Conservation (phyloP, 1,140 invertebrate species). For the Drosophila ananassae region DNA sequence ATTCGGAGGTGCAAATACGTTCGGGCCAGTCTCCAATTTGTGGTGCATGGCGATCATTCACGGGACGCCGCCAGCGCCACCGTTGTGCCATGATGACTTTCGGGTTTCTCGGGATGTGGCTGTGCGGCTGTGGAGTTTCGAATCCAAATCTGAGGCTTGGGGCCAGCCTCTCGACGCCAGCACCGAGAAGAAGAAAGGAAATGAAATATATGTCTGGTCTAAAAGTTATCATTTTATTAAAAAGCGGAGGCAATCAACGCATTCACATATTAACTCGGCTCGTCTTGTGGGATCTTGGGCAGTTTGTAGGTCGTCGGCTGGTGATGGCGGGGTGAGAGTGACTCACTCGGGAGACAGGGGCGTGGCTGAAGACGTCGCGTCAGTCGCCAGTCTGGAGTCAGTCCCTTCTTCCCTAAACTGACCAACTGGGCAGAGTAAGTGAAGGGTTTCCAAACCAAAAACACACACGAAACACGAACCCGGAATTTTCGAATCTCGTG, state of each 20-base stretch:
- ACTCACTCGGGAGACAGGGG: conserved; percentile 72
- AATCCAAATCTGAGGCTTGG: background rate
- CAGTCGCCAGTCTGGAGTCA: conserved; percentile 50
- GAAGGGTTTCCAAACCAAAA: conserved; percentile 10
- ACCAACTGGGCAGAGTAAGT: conserved; percentile 55
- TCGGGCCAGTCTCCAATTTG: conserved; percentile 77
- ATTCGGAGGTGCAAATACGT: conserved; percentile 83
- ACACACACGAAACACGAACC: background rate
- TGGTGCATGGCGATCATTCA: conserved; percentile 77
- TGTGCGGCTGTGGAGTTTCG: conserved; percentile 9
- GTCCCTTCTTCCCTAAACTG: conserved; percentile 36
- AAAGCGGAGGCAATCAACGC: conserved; percentile 83
- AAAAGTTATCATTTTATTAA: conserved; percentile 84
- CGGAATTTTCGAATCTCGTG: conserved; percentile 4
- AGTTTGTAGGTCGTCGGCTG: conserved; percentile 57
- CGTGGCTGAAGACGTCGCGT: conserved; percentile 71
- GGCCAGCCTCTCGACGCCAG: conserved; percentile 44
- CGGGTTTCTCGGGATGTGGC: conserved; percentile 56
- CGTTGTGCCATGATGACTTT: conserved; percentile 69
- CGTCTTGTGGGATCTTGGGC: conserved; percentile 71
- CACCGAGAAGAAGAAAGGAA: conserved; percentile 58
- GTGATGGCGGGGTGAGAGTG: conserved; percentile 19
- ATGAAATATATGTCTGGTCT: conserved; percentile 83
- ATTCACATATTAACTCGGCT: conserved; percentile 78
- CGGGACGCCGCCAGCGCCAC: conserved; percentile 44